These are phyloP conservation scores for Thaumatotibia leucotreta DNA, from an alignment of 1,140 invertebrate genomes.

Conservation along the genomic window DNA sequence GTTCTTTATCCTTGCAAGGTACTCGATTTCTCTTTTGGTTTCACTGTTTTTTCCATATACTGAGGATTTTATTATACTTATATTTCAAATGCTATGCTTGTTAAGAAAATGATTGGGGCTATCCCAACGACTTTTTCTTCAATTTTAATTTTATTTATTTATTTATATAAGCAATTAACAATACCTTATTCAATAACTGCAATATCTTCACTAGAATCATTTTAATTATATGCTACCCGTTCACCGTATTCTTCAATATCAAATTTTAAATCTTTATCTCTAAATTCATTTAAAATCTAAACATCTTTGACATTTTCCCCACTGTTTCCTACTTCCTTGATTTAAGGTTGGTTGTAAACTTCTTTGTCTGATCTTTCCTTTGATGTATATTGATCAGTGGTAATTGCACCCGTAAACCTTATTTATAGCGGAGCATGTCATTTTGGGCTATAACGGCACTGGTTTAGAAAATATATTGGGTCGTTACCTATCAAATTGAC, in stretches of 20 bases:
- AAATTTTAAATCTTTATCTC: background rate
- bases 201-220: background rate
- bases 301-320: background rate
- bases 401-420: slow-evolving; percentile 25
- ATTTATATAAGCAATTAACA: too few relatives aligned
- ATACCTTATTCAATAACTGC: too few relatives aligned
- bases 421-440: slow-evolving; percentile 17
- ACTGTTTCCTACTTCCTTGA: background rate
- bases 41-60: too few relatives aligned
- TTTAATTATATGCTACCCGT: background rate
- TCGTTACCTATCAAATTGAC: too few relatives aligned
- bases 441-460: background rate
- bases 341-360: slow-evolving; percentile 1
- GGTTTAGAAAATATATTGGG: too few relatives aligned
- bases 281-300: background rate
- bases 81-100: too few relatives aligned
- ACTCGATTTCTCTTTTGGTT: too few relatives aligned
- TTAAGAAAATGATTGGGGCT: too few relatives aligned
- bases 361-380: slow-evolving; percentile 8
- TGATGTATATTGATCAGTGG: slow-evolving; percentile 20
- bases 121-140: too few relatives aligned
- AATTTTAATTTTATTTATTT: too few relatives aligned
- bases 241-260: background rate
- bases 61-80: too few relatives aligned
- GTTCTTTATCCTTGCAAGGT: too few relatives aligned